Evolutionary conservation across 2,888 invertebrate genomes (phyloP), one percentile per base, ranked within the genome.

Genomic region (Melieria picta): DNA sequence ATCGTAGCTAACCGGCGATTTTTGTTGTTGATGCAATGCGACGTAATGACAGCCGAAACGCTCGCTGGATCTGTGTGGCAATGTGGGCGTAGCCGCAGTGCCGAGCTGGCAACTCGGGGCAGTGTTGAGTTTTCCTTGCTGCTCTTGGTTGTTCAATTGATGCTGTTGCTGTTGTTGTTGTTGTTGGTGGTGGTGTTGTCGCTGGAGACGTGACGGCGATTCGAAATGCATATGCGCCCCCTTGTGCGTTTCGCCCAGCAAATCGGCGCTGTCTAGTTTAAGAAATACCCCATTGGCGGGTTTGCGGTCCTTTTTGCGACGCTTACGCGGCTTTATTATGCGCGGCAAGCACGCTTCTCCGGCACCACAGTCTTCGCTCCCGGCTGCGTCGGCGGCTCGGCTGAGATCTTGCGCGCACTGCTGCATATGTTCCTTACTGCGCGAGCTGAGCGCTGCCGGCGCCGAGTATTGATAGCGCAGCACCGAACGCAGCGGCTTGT

Each of bases 261-360:
- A 30, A 30, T 30, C 16, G 10, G 16, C 3, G 5, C 42, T 42
- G 7, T 47, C 66, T 46, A 71, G 70, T 65, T 71, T 73, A 45
- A 70, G 72, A 45, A 76, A 77, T 66, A 80, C 45, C 48, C 43
- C 88, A 79, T 88, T 89, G 77, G 89, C 88, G 50, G 94, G 93
- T 87, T 94, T 94, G 78, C 94, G 89, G 84, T 95, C 95, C 87
- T 95, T 96, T 91, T 95, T 96, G 84, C 95, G 91, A 66, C 96
- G 90, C 85, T 96, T 96, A 65, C 96, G 89, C 6, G 95, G 95
- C 86, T 96, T 96, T 81, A 96, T 95, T 76, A 96, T 95, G 79
- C 96, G 90, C 76, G 95, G 95, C 82, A 95, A 88, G 87, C 93
- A 93, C 77, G 92, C 93, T 3, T 67, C 67, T 6, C 60, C 67